Evolutionary conservation across 2,888 invertebrate genomes (phyloP).

Genomic region (Cenopis cana): DNA sequence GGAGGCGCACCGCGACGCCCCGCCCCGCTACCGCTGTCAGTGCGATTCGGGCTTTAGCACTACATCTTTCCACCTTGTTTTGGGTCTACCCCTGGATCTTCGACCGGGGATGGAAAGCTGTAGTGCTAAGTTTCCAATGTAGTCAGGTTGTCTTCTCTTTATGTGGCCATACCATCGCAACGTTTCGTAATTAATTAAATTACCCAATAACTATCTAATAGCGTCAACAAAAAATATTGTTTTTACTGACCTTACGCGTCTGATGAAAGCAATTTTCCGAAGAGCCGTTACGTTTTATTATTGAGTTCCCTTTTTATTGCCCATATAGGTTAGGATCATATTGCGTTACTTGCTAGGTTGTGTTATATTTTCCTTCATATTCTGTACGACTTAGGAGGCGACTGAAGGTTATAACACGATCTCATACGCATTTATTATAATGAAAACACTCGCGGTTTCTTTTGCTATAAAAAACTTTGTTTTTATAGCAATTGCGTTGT

Average conservation of each 20-base stretch:
- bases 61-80: too few relatives aligned
- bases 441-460: background rate
- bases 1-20: too few relatives aligned
- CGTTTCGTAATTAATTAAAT: too few relatives aligned
- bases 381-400: conserved; percentile 19
- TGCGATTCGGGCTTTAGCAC: too few relatives aligned
- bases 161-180: too few relatives aligned
- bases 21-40: too few relatives aligned
- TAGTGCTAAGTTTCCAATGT: too few relatives aligned
- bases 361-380: conserved; percentile 26
- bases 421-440: conserved; percentile 20
- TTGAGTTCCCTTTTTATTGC: conserved; percentile 56
- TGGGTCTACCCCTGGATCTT: too few relatives aligned
- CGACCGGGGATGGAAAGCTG: too few relatives aligned
- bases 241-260: conserved; percentile 42
- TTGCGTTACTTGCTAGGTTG: conserved; percentile 25
- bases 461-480: conserved; percentile 8
- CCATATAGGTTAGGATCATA: conserved; percentile 46
- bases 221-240: conserved; percentile 32
- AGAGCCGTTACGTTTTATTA: conserved; percentile 57
- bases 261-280: conserved; percentile 57
- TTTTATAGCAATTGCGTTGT: background rate
- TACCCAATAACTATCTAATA: conserved; percentile 9
- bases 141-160: too few relatives aligned
- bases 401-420: conserved; percentile 17